Conservation (phyloP, 2,797 vertebrate genomes). For the Leptodactylus fallax region DNA sequence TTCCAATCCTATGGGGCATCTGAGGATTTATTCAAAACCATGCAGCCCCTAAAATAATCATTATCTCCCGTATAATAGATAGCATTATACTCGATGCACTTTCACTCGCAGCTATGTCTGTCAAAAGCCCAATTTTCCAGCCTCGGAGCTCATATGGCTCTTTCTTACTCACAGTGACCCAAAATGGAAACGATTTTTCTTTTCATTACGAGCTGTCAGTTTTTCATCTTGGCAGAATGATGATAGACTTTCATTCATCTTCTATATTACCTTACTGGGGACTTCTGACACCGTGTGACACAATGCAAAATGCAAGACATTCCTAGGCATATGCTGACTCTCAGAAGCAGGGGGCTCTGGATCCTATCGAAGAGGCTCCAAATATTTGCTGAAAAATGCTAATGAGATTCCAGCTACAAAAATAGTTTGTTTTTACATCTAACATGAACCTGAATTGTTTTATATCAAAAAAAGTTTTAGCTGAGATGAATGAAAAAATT, state of each 20-base stretch:
- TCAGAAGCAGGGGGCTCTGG: constrained; percentile 70
- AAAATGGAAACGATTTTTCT: constrained; percentile 89
- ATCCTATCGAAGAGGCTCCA: constrained; percentile 71
- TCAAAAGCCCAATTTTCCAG: constrained; percentile 83
- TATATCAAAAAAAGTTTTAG: not conserved
- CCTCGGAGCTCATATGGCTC: constrained; percentile 80
- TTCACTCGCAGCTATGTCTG: constrained; percentile 80
- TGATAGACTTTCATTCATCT: constrained; percentile 87
- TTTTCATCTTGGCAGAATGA: constrained; percentile 83
- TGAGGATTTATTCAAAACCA: constrained; percentile 81
- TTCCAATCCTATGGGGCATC: constrained; percentile 73
- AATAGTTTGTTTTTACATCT: not conserved
- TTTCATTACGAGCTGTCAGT: constrained; percentile 87
- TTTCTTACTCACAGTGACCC: constrained; percentile 86
- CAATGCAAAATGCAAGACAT: constrained; percentile 80
- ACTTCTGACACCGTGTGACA: constrained; percentile 82
- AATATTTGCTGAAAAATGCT: constrained; percentile 53
- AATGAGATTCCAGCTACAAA: constrained; percentile 38
- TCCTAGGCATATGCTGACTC: constrained; percentile 74
- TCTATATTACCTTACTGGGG: constrained; percentile 82
- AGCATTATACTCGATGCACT: constrained; percentile 76
- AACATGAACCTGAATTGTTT: not conserved
- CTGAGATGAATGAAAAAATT: not conserved
- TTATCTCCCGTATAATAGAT: constrained; percentile 79
- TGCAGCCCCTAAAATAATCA: constrained; percentile 81